These are phyloP conservation scores for Crossocerus cetratus DNA, from an alignment of 2,888 invertebrate genomes.

Conservation along the genomic window DNA sequence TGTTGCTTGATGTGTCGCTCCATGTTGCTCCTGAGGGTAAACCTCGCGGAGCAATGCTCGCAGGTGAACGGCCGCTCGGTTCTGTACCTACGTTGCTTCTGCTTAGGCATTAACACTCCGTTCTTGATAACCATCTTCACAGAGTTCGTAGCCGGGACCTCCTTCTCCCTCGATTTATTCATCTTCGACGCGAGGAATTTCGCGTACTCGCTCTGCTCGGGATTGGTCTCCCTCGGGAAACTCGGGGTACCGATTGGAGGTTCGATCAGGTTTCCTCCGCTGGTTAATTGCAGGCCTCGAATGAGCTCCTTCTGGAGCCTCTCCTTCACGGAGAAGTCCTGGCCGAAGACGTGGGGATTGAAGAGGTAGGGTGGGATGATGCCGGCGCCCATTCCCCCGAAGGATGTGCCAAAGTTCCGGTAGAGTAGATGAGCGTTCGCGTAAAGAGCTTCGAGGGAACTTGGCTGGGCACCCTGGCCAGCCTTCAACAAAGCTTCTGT, in stretches of 20 bases:
- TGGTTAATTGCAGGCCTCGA: slow-evolving; percentile 83
- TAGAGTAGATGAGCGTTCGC: slow-evolving; percentile 71
- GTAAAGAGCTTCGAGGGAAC: slow-evolving; percentile 69
- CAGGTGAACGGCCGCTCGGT: slow-evolving; percentile 95
- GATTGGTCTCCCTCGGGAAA: slow-evolving; percentile 44
- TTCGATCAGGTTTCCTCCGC: slow-evolving; percentile 82
- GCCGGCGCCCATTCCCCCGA: slow-evolving; percentile 79
- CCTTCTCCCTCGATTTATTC: slow-evolving; percentile 57
- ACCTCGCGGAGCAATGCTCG: slow-evolving; percentile 92
- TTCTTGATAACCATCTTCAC: slow-evolving; percentile 95
- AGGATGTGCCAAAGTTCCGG: slow-evolving; percentile 67
- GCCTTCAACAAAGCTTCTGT: slow-evolving; percentile 83
- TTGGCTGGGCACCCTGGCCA: slow-evolving; percentile 65
- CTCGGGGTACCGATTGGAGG: slow-evolving; percentile 61
- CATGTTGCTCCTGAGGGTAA: slow-evolving; percentile 96
- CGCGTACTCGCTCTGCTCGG: slow-evolving; percentile 59
- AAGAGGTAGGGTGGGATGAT: slow-evolving; percentile 82
- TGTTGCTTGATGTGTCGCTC: slow-evolving; percentile 96
- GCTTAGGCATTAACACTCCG: slow-evolving; percentile 93
- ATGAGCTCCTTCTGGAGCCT: slow-evolving; percentile 83
- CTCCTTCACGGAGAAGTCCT: slow-evolving; percentile 82
- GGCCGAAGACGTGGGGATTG: slow-evolving; percentile 83
- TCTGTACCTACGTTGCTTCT: slow-evolving; percentile 92
- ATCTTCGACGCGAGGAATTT: slow-evolving; percentile 52
- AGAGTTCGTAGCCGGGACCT: slow-evolving; percentile 79